Evolutionary conservation across 2,888 invertebrate genomes (phyloP).

Genomic region (Lycophotia porphyrea): DNA sequence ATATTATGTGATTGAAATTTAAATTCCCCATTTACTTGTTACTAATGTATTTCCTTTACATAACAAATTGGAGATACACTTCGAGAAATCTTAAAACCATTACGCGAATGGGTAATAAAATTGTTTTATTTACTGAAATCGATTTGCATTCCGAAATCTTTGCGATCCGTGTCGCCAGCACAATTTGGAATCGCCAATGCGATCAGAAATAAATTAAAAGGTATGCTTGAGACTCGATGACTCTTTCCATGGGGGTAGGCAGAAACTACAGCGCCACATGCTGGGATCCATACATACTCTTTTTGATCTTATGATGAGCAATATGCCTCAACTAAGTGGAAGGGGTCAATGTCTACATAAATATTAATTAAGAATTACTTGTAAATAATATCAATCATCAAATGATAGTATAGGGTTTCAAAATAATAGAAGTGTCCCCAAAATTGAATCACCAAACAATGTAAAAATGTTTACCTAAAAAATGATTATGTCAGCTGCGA

Average conservation of each 20-base stretch:
- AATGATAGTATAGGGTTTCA: no score
- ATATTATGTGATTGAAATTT: background rate
- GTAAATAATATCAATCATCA: no score
- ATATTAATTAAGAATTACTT: no score
- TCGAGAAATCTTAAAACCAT: slow-evolving; percentile 36
- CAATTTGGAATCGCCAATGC: slow-evolving; percentile 7
- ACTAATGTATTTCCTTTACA: slow-evolving; percentile 26
- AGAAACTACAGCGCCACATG: background rate
- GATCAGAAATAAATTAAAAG: background rate
- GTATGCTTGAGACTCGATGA: background rate
- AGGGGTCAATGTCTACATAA: no score
- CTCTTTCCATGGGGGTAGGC: no score
- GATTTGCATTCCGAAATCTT: slow-evolving; percentile 39
- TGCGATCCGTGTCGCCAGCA: slow-evolving; percentile 15
- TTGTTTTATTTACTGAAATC: slow-evolving; percentile 41
- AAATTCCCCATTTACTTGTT: background rate
- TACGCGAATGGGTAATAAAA: slow-evolving; percentile 45
- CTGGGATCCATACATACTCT: background rate
- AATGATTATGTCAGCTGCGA: no score
- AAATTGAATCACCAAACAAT: no score
- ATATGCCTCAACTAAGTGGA: background rate
- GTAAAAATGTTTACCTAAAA: no score
- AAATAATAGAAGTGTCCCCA: no score
- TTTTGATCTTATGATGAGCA: background rate
- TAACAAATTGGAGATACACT: slow-evolving; percentile 42